phyloP scores from a whole-genome alignment of 2,888 invertebrate species.

The Thera obeliscata region DNA sequence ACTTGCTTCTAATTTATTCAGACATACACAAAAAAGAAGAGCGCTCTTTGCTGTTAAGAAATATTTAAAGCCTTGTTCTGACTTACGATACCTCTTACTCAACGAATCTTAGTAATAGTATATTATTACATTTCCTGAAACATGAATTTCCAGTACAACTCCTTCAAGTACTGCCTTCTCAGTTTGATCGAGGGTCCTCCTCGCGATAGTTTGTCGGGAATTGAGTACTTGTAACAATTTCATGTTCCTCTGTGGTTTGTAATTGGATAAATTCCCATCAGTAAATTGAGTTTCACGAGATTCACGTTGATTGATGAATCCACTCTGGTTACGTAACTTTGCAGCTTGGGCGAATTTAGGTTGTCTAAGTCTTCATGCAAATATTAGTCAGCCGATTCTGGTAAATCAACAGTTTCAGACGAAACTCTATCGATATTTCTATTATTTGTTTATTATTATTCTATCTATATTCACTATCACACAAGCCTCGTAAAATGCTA shows the following conservation, averaged over 20 bases:
- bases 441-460: too few species aligned
- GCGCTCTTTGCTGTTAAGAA: too few species aligned
- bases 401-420: conserved; percentile 14
- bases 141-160: conserved; percentile 2
- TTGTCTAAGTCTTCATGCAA: conserved; percentile 20
- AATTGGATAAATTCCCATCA: conserved; percentile 43
- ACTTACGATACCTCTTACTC: too few species aligned
- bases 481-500: neutral
- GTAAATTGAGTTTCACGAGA: conserved; percentile 44
- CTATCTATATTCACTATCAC: neutral
- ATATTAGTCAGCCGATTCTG: conserved; percentile 19
- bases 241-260: conserved; percentile 41
- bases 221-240: conserved; percentile 42
- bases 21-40: too few species aligned
- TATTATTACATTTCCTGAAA: conserved; percentile 1
- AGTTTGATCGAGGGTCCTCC: conserved; percentile 39
- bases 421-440: neutral
- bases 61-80: too few species aligned
- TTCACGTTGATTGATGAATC: conserved; percentile 40
- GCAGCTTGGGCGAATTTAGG: conserved; percentile 24
- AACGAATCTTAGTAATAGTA: neutral
- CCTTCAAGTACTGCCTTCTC: conserved; percentile 3
- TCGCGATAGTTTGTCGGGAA: conserved; percentile 32
- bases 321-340: conserved; percentile 29
- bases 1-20: neutral